Evolutionary conservation across 2,888 invertebrate genomes (phyloP).

Genomic region (Galeruca laticollis): DNA sequence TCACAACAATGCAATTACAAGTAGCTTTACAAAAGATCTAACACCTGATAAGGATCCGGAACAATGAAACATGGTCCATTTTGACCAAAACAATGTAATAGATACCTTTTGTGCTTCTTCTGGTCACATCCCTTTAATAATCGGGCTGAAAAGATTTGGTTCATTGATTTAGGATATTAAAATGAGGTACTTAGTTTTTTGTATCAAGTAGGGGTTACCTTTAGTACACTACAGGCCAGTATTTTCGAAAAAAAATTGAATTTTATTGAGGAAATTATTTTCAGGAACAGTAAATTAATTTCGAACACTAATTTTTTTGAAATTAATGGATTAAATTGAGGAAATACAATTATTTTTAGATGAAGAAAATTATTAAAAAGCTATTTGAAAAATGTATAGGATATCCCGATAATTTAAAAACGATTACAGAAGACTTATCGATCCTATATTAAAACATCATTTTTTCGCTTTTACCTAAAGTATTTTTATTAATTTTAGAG

Average conservation of each 20-base stretch:
- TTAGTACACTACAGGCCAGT: too few relatives aligned
- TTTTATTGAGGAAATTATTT: too few relatives aligned
- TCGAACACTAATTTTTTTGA: too few relatives aligned
- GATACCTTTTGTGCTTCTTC: conserved; percentile 47
- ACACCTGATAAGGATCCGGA: conserved; percentile 52
- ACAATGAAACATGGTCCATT: conserved; percentile 54
- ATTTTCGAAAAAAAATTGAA: too few relatives aligned
- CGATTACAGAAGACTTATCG: too few relatives aligned
- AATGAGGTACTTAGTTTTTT: conserved; percentile 6
- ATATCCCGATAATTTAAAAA: too few relatives aligned
- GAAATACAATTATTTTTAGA: not conserved
- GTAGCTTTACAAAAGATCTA: conserved; percentile 56
- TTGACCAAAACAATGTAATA: conserved; percentile 59
- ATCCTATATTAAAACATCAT: too few relatives aligned
- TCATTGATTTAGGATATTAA: conserved; percentile 20
- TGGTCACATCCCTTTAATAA: conserved; percentile 9
- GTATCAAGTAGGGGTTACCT: not conserved
- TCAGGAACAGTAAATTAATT: too few relatives aligned
- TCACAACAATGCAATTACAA: conserved; percentile 60
- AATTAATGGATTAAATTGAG: not conserved
- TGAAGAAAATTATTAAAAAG: not conserved
- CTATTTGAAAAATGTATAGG: too few relatives aligned
- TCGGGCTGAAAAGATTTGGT: conserved; percentile 1
- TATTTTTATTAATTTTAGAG: too few relatives aligned
- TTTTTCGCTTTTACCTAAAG: too few relatives aligned